Percentiles rank a stretch among this genome's conserved stretches.
Conservation (phyloP, 2,888 invertebrate species). For the Pantelozetes paolii region DNA sequence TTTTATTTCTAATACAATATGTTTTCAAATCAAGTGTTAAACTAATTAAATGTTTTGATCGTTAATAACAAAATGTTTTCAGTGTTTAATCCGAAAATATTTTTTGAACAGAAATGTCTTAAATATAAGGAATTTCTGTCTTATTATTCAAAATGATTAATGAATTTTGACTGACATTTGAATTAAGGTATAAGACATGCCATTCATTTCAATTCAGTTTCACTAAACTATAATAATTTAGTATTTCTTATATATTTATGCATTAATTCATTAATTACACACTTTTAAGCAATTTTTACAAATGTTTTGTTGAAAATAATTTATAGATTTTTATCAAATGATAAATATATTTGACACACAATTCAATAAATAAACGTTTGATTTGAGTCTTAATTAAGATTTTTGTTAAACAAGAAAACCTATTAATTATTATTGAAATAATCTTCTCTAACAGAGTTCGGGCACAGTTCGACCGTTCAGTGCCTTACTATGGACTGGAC, state of each 20-base stretch:
- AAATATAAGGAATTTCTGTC: neutral
- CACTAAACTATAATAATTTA: neutral
- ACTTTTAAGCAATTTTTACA: neutral
- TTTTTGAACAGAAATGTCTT: no score
- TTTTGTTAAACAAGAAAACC: no score
- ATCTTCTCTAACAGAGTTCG: constrained; percentile 15
- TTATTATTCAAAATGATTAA: constrained; percentile 13
- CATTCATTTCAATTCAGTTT: neutral
- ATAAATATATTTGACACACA: neutral
- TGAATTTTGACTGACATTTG: constrained; percentile 27
- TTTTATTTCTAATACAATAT: neutral
- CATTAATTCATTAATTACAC: neutral
- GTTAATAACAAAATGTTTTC: neutral
- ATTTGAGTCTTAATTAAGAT: no score
- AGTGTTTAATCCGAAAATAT: no score
- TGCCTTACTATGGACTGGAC: constrained; percentile 9
- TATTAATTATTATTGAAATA: no score
- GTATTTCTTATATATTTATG: neutral
- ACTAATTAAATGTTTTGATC: constrained; percentile 19
- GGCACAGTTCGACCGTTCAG: constrained; percentile 22
- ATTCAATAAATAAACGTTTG: neutral
- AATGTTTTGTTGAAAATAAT: neutral
- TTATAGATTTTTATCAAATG: neutral
- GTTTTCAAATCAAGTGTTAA: neutral
- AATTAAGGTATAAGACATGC: constrained; percentile 15